A percentile compares a stretch with the other conserved stretches of the same genome.
Evolutionary conservation across 1,140 invertebrate genomes (phyloP).

Genomic region (Drosophila fuyamai): DNA sequence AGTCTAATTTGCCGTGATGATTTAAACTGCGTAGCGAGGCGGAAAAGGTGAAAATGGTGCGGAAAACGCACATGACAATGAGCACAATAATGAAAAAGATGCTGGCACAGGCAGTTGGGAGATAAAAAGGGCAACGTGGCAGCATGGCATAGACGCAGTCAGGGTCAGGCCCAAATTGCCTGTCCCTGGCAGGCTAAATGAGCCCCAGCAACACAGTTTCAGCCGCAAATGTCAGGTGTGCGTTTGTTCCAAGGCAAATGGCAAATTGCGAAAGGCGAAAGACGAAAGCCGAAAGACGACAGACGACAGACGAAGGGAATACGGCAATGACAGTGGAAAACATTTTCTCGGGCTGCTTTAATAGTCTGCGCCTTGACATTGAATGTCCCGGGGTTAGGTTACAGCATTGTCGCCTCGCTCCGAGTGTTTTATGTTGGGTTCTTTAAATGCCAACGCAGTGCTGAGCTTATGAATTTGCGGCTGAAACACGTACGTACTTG

Average conservation of each 20-base stretch:
- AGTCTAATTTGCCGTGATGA: conserved; percentile 77
- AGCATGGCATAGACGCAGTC: conserved; percentile 11
- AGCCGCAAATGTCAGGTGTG: conserved; percentile 70
- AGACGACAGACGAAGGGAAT: conserved; percentile 1
- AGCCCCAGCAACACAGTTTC: conserved; percentile 22
- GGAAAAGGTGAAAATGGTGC: conserved; percentile 68
- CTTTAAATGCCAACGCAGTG: conserved; percentile 63
- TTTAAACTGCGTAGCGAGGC: conserved; percentile 71
- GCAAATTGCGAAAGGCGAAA: too few relatives aligned
- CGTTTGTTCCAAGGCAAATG: conserved; percentile 23
- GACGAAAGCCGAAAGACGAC: too few relatives aligned
- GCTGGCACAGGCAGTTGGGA: conserved; percentile 37
- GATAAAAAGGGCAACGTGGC: conserved; percentile 60
- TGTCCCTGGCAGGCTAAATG: conserved; percentile 51
- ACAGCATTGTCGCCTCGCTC: conserved; percentile 46
- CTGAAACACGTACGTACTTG: conserved; percentile 65
- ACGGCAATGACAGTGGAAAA: conserved; percentile 38
- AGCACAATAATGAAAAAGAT: conserved; percentile 46
- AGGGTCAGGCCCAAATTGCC: conserved; percentile 59
- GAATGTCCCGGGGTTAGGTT: conserved; percentile 59
- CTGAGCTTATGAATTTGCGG: conserved; percentile 61
- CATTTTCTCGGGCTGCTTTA: conserved; percentile 51
- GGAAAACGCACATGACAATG: conserved; percentile 64
- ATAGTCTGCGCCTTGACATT: conserved; percentile 71
- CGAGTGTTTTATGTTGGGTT: conserved; percentile 54